Percentiles rank a stretch among this genome's conserved stretches.
These are phyloP conservation scores for Thera obeliscata DNA, from an alignment of 2,888 invertebrate genomes.

Conservation along the genomic window DNA sequence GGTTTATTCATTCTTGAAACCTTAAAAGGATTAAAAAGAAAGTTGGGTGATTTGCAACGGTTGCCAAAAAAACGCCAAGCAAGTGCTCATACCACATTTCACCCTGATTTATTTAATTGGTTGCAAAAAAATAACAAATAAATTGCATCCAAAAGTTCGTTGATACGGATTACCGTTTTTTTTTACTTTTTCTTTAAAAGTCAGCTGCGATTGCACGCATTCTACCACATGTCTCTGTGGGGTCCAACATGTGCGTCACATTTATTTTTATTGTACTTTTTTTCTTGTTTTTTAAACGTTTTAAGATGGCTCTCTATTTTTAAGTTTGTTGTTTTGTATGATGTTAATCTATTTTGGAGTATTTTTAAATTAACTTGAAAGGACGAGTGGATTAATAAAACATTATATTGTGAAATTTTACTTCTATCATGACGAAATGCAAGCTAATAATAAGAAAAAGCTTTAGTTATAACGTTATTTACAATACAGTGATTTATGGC, in stretches of 20 bases:
- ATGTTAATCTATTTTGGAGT: constrained; percentile 26
- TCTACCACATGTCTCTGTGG: constrained; percentile 60
- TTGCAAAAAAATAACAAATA: background rate
- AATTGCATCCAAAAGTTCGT: constrained; percentile 26
- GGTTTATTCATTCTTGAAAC: too few species aligned
- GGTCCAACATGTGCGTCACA: constrained; percentile 36
- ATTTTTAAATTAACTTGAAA: constrained; percentile 22
- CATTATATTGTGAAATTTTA: constrained; percentile 11
- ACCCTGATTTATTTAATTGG: background rate
- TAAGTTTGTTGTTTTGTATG: background rate
- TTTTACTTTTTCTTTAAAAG: constrained; percentile 38
- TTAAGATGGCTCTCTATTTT: constrained; percentile 3
- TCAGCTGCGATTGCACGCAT: constrained; percentile 62
- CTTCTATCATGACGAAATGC: too few species aligned
- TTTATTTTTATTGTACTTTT: constrained; percentile 24
- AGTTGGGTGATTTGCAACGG: background rate
- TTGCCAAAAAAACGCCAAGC: background rate
- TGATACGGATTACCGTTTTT: constrained; percentile 48
- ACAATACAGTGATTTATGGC: too few species aligned
- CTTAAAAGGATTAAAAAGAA: background rate
- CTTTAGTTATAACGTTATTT: too few species aligned
- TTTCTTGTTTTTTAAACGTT: constrained; percentile 4
- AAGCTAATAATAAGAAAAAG: too few species aligned
- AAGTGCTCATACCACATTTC: background rate
- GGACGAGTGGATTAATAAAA: constrained; percentile 7